These are phyloP conservation scores for Drosophila eohydei DNA, from an alignment of 2,888 invertebrate species.

Conservation along the genomic window DNA sequence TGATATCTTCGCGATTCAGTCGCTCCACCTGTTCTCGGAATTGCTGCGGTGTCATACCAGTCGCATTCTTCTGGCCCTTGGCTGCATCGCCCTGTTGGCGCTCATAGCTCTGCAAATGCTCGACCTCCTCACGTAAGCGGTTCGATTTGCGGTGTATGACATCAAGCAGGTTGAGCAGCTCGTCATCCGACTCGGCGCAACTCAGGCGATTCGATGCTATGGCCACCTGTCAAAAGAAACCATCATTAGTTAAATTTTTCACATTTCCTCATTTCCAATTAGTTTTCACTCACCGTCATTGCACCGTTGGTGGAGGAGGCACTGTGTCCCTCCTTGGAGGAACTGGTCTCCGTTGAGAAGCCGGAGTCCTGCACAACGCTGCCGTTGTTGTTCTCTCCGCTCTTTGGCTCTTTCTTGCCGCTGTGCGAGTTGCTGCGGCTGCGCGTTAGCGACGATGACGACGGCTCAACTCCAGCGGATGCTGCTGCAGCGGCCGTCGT, in stretches of 20 bases:
- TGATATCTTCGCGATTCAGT: conserved; percentile 86
- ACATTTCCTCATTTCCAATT: not conserved
- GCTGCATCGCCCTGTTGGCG: conserved; percentile 68
- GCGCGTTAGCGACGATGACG: conserved; percentile 85
- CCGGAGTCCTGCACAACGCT: conserved; percentile 93
- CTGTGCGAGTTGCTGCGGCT: conserved; percentile 89
- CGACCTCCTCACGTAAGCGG: conserved; percentile 89
- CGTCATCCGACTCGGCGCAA: conserved; percentile 89
- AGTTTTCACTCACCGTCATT: conserved; percentile 82
- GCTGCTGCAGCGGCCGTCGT: conserved; percentile 58
- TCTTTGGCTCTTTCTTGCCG: conserved; percentile 88
- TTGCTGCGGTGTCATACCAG: conserved; percentile 81
- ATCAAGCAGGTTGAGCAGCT: conserved; percentile 93
- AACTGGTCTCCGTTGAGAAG: conserved; percentile 95
- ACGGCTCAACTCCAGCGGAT: conserved; percentile 60
- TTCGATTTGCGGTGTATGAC: conserved; percentile 93
- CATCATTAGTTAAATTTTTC: not conserved
- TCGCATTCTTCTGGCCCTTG: conserved; percentile 42
- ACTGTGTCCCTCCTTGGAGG: conserved; percentile 92
- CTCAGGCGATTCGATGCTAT: conserved; percentile 82
- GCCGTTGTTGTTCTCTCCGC: conserved; percentile 86
- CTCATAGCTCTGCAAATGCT: conserved; percentile 87
- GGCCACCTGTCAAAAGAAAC: conserved; percentile 67
- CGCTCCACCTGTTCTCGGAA: conserved; percentile 83
- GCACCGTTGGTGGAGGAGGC: conserved; percentile 88